These are phyloP conservation scores for Halcyon badia DNA, from an alignment of 2,797 vertebrate species.

Conservation along the genomic window DNA sequence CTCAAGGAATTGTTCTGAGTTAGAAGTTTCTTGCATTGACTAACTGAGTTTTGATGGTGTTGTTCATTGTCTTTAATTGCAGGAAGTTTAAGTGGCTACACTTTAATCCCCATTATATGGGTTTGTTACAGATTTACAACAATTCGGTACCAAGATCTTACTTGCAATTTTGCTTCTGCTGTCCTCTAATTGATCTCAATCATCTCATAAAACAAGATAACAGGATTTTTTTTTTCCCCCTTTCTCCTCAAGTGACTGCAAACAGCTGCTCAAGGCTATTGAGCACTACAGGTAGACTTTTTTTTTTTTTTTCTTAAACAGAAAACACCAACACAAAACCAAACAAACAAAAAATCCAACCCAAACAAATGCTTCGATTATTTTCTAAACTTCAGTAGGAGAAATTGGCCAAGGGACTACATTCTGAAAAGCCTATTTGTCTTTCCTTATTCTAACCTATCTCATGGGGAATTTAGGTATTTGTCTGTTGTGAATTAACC, in stretches of 20 bases:
- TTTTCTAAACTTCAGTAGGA: not conserved
- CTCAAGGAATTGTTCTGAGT: not conserved
- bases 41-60: not conserved
- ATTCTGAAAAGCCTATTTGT: not conserved
- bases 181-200: not conserved
- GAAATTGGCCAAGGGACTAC: not conserved
- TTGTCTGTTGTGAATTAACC: not conserved
- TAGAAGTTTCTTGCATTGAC: not conserved
- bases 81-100: accelerated
- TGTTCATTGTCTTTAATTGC: not conserved
- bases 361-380: not conserved
- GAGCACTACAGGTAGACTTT: not conserved
- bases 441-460: not conserved
- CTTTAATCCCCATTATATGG: accelerated
- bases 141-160: not conserved
- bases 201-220: not conserved
- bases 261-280: not conserved
- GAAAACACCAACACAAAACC: not conserved
- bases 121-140: not conserved
- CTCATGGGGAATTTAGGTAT: not conserved
- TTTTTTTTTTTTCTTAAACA: not conserved
- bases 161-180: not conserved
- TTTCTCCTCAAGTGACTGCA: not conserved
- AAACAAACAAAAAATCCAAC: not conserved
- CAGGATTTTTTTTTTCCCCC: accelerated